phyloP scores from a whole-genome alignment of 92 coral and sea anemone species.

The Ricordea florida region DNA sequence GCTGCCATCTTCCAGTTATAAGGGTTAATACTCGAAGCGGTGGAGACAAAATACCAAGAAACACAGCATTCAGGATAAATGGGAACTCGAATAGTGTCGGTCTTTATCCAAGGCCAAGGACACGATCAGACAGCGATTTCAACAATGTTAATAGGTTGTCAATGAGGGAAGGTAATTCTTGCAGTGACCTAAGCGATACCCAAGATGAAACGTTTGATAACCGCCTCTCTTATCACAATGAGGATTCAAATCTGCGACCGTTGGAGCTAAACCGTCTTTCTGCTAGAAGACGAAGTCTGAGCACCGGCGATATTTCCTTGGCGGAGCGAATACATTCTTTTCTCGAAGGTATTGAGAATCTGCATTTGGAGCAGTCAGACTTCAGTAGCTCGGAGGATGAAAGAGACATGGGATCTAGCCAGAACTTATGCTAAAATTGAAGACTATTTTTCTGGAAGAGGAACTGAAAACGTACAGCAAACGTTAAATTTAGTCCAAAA shows the following conservation, averaged over 20 bases:
- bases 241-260: neutral
- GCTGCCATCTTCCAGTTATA: conserved; percentile 5
- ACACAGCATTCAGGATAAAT: neutral
- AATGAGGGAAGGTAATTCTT: neutral
- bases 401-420: neutral
- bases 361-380: neutral
- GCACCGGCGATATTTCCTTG: conserved; percentile 11
- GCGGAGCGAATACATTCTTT: conserved; percentile 36
- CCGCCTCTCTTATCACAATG: neutral
- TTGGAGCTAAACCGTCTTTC: neutral
- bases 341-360: conserved; percentile 24
- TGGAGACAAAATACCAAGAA: no score
- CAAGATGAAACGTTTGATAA: neutral
- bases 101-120: neutral
- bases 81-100: neutral
- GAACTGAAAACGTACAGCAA: no score
- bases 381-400: conserved; percentile 6
- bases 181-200: neutral
- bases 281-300: conserved; percentile 27
- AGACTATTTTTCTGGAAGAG: no score
- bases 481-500: no score
- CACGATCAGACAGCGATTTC: conserved; percentile 7
- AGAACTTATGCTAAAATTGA: no score
- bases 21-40: no score
- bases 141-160: neutral